A percentile compares a stretch with the other conserved stretches of the same genome.
These are phyloP conservation scores for Oryzaephilus surinamensis DNA, from an alignment of 1,140 invertebrate genomes.

Conservation along the genomic window DNA sequence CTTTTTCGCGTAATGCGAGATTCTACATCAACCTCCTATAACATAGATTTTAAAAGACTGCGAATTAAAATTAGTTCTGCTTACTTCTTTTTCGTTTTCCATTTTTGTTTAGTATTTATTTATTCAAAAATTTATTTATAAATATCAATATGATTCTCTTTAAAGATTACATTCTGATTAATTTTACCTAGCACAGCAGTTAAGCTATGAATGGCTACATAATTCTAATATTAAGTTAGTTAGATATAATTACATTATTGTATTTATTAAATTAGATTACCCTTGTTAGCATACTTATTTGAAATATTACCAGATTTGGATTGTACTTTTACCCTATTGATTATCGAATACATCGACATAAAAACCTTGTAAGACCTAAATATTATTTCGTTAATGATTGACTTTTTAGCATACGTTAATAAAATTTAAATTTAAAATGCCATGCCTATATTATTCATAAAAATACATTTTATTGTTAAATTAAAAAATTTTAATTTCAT, in stretches of 20 bases:
- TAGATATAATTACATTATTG: constrained; percentile 10
- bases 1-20: constrained; percentile 8
- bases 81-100: background rate
- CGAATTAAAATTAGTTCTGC: background rate
- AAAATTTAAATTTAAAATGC: background rate
- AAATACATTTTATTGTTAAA: background rate
- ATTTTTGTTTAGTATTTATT: background rate
- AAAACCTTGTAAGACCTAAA: too few relatives aligned
- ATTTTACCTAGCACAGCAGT: background rate
- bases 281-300: background rate
- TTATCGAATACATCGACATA: too few relatives aligned
- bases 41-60: background rate
- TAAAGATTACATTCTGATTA: background rate
- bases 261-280: constrained; percentile 11
- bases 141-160: too few relatives aligned
- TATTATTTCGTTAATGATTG: too few relatives aligned
- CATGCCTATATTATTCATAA: too few relatives aligned
- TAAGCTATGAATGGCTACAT: background rate
- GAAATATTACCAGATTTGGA: background rate
- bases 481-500: background rate
- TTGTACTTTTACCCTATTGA: too few relatives aligned
- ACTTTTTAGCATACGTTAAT: too few relatives aligned
- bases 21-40: constrained; percentile 19
- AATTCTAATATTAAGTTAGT: constrained; percentile 3
- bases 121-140: background rate